Evolutionary conservation across 2,113 vertebrate species (phyloP), one percentile per base, ranked within the genome.

Genomic region (Labeo catla): DNA sequence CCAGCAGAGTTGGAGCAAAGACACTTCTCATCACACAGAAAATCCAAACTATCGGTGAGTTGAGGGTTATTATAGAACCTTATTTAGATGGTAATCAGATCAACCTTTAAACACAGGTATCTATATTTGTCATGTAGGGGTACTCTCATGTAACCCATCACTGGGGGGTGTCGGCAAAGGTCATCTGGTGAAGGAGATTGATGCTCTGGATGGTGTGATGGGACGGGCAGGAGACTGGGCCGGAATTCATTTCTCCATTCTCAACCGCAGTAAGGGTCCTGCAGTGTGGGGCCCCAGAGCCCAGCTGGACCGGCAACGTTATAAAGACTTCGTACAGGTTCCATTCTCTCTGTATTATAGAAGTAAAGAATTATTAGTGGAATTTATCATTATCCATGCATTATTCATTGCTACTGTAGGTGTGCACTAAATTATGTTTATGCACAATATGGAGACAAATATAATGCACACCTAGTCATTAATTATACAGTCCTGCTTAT

Each of bases 221-320:
- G 96, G 94, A 23, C 93, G 97, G 28, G 90, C 97, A 23, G 98
- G 96, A 59, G 98, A 99, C 90, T 95, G 92, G 89, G 95, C 98
- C 11, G 98, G 98, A 1, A 89, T 98, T 72, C 95, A 98, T 92
- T 99, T 98, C 92, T 97, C 97, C 84, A 96, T 99, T 85, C 90
- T 99, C 83, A 99, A 99, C 93, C 95, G 95, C 36, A 89, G 95
- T 11, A 99, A 99, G 85, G 98, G 98, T 6, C 97, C 98, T 0
- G 98, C 98, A 0, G 98, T 99, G 57, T 99, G 98, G 98, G 98
- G 98, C 2, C 96, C 97, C 0, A 95, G 98, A 76, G 97, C 98
- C 0, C 98, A 99, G 72, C 95, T 99, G 88, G 98, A 99, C 90
- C 95, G 98, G 2, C 91, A 93, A n/a, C 95, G 90, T 43, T 99